Conservation (phyloP, 2,797 vertebrate species). For the Pelochelys cantorii region DNA sequence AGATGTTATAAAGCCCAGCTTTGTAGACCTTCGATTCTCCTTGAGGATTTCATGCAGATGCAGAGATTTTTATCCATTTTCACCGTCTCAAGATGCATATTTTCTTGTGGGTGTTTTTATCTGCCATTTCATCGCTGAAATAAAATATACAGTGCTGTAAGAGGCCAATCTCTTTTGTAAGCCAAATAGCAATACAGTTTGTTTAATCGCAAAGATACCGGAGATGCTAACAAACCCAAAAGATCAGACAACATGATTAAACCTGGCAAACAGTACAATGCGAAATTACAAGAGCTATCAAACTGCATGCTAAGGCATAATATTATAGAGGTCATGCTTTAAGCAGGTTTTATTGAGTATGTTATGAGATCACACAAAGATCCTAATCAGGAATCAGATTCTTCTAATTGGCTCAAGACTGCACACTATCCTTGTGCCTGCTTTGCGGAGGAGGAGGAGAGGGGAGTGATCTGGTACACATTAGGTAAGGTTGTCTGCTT, state of each 20-base stretch:
- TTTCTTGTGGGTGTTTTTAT: not conserved
- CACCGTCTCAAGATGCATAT: not conserved
- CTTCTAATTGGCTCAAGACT: constrained; percentile 7
- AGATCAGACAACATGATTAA: not conserved
- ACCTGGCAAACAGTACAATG: not conserved
- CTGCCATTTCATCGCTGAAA: not conserved
- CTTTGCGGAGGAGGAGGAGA: not conserved
- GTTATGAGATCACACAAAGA: constrained; percentile 10
- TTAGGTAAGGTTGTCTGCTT: constrained; percentile 16
- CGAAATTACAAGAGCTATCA: not conserved
- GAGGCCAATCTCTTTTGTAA: not conserved
- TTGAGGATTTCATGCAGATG: not conserved
- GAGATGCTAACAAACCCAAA: not conserved
- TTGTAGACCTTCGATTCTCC: not conserved
- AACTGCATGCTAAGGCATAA: not conserved
- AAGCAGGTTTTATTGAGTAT: not conserved
- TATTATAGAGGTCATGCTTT: not conserved
- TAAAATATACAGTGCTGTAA: constrained; percentile 16
- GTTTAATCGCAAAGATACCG: not conserved
- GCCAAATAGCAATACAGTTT: not conserved
- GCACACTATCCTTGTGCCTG: not conserved
- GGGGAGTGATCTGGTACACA: fast-evolving
- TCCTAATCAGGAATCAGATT: fast-evolving
- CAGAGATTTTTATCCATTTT: not conserved
- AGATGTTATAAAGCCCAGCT: fast-evolving